Evolutionary conservation across 2,888 invertebrate species (phyloP).

Genomic region (Dermolepida albohirtum): DNA sequence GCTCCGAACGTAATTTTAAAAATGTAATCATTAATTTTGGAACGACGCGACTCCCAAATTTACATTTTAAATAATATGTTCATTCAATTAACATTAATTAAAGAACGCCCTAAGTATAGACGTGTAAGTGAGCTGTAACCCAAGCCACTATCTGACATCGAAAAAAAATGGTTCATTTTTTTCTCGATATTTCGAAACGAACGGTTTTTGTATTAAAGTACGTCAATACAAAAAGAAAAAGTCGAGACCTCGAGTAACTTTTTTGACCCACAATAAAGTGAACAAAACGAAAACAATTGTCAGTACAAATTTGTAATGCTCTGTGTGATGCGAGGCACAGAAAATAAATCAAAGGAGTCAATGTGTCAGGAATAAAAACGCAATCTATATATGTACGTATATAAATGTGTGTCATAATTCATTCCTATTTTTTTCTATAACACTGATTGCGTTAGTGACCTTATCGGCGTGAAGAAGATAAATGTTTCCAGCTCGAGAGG

Average conservation of each 20-base stretch:
- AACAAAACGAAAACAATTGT: conserved; percentile 32
- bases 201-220: too few relatives aligned
- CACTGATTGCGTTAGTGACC: conserved; percentile 51
- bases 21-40: conserved; percentile 10
- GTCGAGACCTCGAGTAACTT: too few relatives aligned
- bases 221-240: too few relatives aligned
- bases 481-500: conserved; percentile 55
- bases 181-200: too few relatives aligned
- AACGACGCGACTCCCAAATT: too few relatives aligned
- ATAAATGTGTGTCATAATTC: conserved; percentile 45
- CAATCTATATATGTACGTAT: conserved; percentile 47
- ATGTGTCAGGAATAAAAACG: conserved; percentile 42
- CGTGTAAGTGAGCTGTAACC: too few relatives aligned
- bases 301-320: conserved; percentile 36
- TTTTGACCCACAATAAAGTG: background rate
- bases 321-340: conserved; percentile 26
- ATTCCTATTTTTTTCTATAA: conserved; percentile 45
- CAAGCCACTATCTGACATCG: too few relatives aligned
- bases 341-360: conserved; percentile 46
- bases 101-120: too few relatives aligned
- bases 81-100: too few relatives aligned
- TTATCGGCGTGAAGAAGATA: conserved; percentile 59
- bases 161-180: too few relatives aligned
- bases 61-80: too few relatives aligned
- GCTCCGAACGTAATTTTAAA: conserved; percentile 14